Conservation (phyloP, 2,888 invertebrate species). For the Harpalus rubripes region DNA sequence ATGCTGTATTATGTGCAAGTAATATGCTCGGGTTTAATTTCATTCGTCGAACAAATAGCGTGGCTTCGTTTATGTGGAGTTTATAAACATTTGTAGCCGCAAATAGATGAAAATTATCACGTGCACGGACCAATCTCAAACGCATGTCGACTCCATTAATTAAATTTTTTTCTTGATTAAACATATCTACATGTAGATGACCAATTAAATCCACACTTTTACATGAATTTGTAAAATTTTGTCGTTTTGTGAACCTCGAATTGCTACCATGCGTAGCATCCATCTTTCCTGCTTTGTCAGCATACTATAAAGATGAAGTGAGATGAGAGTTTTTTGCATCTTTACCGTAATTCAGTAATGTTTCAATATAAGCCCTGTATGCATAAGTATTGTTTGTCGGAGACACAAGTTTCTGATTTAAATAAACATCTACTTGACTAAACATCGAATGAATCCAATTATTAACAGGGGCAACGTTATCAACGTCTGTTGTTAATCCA, state of each 20-base stretch:
- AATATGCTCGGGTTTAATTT: slow-evolving; percentile 20
- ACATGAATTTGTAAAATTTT: not conserved
- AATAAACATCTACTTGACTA: slow-evolving; percentile 70
- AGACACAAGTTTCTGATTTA: slow-evolving; percentile 71
- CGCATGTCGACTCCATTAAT: slow-evolving; percentile 23
- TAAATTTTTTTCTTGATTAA: slow-evolving; percentile 25
- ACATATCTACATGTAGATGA: slow-evolving; percentile 27
- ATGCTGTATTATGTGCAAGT: slow-evolving; percentile 16
- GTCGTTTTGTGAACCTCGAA: not conserved
- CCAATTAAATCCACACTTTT: slow-evolving; percentile 13
- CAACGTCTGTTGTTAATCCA: not conserved
- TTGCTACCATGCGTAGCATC: slow-evolving; percentile 2
- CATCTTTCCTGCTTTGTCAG: slow-evolving; percentile 67
- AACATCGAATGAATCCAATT: slow-evolving; percentile 70
- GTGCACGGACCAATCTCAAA: not conserved
- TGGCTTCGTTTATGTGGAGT: slow-evolving; percentile 20
- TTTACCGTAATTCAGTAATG: slow-evolving; percentile 69
- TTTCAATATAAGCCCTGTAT: slow-evolving; percentile 71
- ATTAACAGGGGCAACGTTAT: slow-evolving; percentile 68
- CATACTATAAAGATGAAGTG: slow-evolving; percentile 67
- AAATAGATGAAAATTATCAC: slow-evolving; percentile 19
- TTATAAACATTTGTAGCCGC: not conserved
- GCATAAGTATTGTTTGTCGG: slow-evolving; percentile 70
- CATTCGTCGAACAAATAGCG: slow-evolving; percentile 13
- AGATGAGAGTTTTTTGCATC: slow-evolving; percentile 63